Conservation (phyloP, 2,888 invertebrate genomes). For the Cryptus viduatorius region DNA sequence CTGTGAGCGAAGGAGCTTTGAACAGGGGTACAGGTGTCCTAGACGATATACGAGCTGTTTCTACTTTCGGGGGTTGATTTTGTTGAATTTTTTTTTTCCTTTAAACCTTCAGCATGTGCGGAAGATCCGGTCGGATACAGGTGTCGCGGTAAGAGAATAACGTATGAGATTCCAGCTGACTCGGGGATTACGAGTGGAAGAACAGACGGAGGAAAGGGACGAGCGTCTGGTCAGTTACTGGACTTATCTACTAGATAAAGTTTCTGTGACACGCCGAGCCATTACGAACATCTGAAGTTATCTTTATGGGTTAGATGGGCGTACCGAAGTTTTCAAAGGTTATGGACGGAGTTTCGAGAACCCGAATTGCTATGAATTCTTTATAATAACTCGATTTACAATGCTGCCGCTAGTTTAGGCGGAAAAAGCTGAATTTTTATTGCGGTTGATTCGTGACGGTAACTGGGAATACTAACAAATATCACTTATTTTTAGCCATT, state of each 20-base stretch:
- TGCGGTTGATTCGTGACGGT: neutral
- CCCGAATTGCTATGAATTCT: constrained; percentile 16
- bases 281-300: constrained; percentile 45
- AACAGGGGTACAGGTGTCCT: constrained; percentile 37
- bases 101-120: neutral
- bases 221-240: constrained; percentile 30
- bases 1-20: constrained; percentile 9
- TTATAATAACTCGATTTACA: neutral
- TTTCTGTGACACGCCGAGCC: constrained; percentile 29
- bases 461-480: no score
- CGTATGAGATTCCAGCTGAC: constrained; percentile 26
- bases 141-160: constrained; percentile 30
- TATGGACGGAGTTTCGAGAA: constrained; percentile 23
- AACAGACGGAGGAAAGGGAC: constrained; percentile 42
- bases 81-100: neutral
- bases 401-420: neutral
- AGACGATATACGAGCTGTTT: constrained; percentile 21
- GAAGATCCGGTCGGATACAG: neutral
- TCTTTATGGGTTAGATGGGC: constrained; percentile 35
- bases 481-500: no score
- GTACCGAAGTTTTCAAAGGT: neutral
- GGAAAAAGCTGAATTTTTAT: neutral
- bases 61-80: neutral
- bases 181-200: constrained; percentile 41
- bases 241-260: constrained; percentile 45